These are phyloP conservation scores for Babylonia areolata DNA, from an alignment of 1,140 invertebrate genomes.

Conservation along the genomic window DNA sequence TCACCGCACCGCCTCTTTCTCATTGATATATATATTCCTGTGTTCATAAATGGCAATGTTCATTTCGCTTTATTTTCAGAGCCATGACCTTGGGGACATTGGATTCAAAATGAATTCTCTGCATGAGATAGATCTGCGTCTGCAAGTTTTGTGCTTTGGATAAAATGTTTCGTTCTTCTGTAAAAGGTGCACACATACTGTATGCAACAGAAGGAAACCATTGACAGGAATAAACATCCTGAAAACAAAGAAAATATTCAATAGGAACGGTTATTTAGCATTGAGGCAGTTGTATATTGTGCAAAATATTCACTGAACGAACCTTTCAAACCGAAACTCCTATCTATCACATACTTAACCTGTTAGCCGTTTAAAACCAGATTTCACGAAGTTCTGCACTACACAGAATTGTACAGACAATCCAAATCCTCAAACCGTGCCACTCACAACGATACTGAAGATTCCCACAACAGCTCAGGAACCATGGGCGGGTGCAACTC, in stretches of 20 bases:
- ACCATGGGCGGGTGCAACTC: conserved; percentile 69
- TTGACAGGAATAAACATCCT: too few relatives aligned
- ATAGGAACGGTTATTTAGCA: too few relatives aligned
- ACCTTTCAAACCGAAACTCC: too few relatives aligned
- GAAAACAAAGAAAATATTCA: too few relatives aligned
- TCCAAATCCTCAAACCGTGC: background rate
- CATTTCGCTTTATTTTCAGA: background rate
- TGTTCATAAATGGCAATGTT: background rate
- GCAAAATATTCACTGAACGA: too few relatives aligned
- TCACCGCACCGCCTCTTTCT: too few relatives aligned
- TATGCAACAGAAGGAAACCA: too few relatives aligned
- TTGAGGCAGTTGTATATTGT: too few relatives aligned
- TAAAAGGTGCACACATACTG: too few relatives aligned
- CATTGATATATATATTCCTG: background rate
- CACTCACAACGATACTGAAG: background rate
- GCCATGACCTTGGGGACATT: background rate
- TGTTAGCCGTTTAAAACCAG: too few relatives aligned
- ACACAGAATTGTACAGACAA: background rate
- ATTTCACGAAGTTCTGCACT: too few relatives aligned
- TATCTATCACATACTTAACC: too few relatives aligned
- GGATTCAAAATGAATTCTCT: background rate
- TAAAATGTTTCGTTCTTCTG: background rate
- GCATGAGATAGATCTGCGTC: conserved; percentile 11
- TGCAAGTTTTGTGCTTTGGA: conserved; percentile 15
- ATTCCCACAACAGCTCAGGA: background rate